Base-by-base conservation (phyloP, 2,888 invertebrate genomes). In the Eurytoma californica region DNA sequence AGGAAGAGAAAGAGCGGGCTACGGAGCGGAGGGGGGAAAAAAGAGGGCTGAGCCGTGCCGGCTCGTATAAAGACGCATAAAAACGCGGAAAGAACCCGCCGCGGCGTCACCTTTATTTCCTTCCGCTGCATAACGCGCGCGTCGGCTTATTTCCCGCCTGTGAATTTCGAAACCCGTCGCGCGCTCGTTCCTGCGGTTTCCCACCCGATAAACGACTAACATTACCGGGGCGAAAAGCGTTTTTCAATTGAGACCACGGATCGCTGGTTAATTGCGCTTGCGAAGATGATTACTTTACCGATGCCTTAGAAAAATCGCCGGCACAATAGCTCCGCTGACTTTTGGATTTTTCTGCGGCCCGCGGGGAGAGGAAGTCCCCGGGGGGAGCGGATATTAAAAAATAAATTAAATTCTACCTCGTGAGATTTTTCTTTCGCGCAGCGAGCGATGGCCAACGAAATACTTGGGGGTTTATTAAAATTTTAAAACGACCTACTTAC, bases 381-480 rank as follows among this genome's bases (percentile, higher is more conserved):
- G 79, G 74, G 72, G 65, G 74, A 30, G 20, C 83, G 83, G 83
- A 85, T 85, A 86, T 85, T 86, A 83, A 82, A 84, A 84, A 83
- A 83, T 83, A 81, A 84, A 84, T 82, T 80, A 79, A 82, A 80
- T 76, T 13, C 24, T 77, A 30, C 24, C 16, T 28, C 39, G 30
- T 51, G 3, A 70, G 24, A 58, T 30, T n/a, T 39, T 39, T 39
- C 7, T 39, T 39, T 39, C 39, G 0, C 7, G 0, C 3, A 39
- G 39, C 39, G 39, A 7, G 39, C 39, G 39, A 4, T 39, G 39
- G 39, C 5, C 39, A 39, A 39, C 39, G 39, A 39, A 39, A 39
- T 39, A 39, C 39, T 39, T 39, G 4, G 39, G 4, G 39, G 39
- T 39, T 39, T 39, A 39, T 39, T 39, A 39, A 39, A 39, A 39